These are phyloP conservation scores for Mimachlamys varia DNA, from an alignment of 2,888 invertebrate species.

Conservation along the genomic window DNA sequence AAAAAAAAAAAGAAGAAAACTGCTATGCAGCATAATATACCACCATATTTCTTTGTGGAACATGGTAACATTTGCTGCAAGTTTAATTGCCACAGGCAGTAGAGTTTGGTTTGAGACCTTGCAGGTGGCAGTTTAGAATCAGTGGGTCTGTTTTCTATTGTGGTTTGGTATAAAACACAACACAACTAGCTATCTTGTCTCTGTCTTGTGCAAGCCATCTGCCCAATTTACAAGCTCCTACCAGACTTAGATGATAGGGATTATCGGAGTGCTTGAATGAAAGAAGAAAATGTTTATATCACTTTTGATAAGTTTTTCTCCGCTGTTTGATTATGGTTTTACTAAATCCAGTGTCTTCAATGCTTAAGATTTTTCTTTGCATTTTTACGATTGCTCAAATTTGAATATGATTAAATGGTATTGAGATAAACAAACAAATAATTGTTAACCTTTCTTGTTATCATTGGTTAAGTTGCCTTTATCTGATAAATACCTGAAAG, in stretches of 20 bases:
- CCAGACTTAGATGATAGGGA: constrained; percentile 4
- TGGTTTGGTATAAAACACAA: constrained; percentile 5
- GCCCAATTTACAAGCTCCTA: constrained; percentile 14
- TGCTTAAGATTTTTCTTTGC: neutral
- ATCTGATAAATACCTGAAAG: too few species aligned
- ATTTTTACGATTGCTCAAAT: neutral
- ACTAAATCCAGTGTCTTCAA: neutral
- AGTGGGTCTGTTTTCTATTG: neutral
- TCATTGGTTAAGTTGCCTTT: too few species aligned
- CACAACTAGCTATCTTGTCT: neutral
- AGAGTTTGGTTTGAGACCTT: neutral
- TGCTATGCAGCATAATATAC: neutral
- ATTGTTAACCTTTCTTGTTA: too few species aligned
- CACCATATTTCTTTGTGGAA: neutral
- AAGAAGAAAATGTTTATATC: constrained; percentile 2
- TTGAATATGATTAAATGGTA: neutral
- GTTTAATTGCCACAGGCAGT: neutral
- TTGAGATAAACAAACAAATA: too few species aligned
- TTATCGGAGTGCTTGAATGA: neutral
- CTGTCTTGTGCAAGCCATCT: constrained; percentile 4
- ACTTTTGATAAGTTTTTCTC: constrained; percentile 23
- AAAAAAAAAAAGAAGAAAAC: neutral
- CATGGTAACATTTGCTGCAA: neutral
- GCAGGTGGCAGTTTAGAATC: neutral
- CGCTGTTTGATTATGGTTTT: neutral